A percentile compares a stretch with the other conserved stretches of the same genome.
These are phyloP conservation scores for Lumbricus terrestris DNA, from an alignment of 2,888 invertebrate species.

Conservation along the genomic window DNA sequence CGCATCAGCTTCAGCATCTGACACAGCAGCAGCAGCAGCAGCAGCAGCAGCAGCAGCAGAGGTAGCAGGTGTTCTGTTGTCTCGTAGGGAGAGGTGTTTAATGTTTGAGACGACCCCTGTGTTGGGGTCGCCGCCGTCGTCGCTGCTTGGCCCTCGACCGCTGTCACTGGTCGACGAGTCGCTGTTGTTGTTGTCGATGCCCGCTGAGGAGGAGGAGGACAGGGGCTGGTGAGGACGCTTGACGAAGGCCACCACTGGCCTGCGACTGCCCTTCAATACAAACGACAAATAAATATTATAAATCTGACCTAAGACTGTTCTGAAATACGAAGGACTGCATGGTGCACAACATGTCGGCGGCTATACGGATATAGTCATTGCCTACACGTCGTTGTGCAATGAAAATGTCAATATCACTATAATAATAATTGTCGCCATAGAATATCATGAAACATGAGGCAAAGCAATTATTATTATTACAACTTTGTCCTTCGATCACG, in stretches of 20 bases:
- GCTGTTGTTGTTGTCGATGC: slow-evolving; percentile 18
- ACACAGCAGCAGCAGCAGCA: no score
- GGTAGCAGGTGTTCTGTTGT: neutral
- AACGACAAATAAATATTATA: neutral
- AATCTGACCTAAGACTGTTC: neutral
- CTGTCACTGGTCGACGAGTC: slow-evolving; percentile 29
- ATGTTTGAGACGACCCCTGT: neutral
- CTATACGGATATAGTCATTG: no score
- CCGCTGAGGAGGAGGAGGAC: neutral
- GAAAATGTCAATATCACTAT: neutral
- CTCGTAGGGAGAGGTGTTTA: neutral
- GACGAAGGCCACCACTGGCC: slow-evolving; percentile 23
- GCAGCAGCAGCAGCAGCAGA: no score
- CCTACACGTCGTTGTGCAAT: no score
- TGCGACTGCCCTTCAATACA: neutral
- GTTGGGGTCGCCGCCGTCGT: slow-evolving; percentile 16
- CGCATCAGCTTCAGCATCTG: neutral
- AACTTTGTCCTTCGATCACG: no score
- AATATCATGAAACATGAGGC: no score
- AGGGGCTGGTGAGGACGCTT: neutral
- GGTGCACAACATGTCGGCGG: no score
- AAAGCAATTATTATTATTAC: no score
- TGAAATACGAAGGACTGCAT: neutral
- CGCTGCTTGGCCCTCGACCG: slow-evolving; percentile 28
- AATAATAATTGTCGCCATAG: no score